A percentile compares a stretch with the other conserved stretches of the same genome.
phyloP scores from a whole-genome alignment of 2,113 vertebrate genomes.

The Pimephales promelas region DNA sequence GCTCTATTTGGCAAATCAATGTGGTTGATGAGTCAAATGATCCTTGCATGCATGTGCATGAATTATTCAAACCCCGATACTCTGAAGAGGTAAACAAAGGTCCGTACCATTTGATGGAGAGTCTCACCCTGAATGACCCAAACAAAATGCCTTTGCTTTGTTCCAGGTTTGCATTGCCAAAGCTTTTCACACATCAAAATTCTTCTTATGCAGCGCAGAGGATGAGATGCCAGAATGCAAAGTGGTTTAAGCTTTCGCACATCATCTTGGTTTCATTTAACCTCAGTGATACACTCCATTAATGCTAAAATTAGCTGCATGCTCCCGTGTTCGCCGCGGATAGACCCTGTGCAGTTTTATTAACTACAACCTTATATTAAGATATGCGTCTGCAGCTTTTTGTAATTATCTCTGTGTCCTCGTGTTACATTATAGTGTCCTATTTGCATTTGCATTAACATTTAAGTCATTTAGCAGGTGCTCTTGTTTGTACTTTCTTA shows the following conservation, averaged over 20 bases:
- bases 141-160: constrained; percentile 14
- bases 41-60: constrained; percentile 23
- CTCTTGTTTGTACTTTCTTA: not conserved
- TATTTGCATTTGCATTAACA: constrained; percentile 15
- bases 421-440: constrained; percentile 1
- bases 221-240: constrained; percentile 23
- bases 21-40: constrained; percentile 39
- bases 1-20: constrained; percentile 38
- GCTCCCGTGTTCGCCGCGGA: not conserved
- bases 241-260: constrained; percentile 12
- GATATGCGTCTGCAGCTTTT: not conserved
- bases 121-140: constrained; percentile 26
- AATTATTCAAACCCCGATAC: constrained; percentile 43
- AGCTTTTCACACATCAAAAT: constrained; percentile 17
- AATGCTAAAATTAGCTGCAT: constrained; percentile 33
- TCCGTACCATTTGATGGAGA: constrained; percentile 10
- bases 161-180: not conserved
- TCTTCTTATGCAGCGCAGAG: not conserved
- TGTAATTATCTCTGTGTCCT: not conserved
- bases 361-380: constrained; percentile 16
- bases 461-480: not conserved
- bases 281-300: constrained; percentile 22
- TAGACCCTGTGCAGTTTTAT: not conserved
- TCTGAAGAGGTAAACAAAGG: constrained; percentile 44
- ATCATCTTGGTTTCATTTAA: constrained; percentile 43